Percentiles rank a stretch among this genome's conserved stretches.
Conservation (phyloP, 2,113 vertebrate species). For the Thinocorus orbignyianus region DNA sequence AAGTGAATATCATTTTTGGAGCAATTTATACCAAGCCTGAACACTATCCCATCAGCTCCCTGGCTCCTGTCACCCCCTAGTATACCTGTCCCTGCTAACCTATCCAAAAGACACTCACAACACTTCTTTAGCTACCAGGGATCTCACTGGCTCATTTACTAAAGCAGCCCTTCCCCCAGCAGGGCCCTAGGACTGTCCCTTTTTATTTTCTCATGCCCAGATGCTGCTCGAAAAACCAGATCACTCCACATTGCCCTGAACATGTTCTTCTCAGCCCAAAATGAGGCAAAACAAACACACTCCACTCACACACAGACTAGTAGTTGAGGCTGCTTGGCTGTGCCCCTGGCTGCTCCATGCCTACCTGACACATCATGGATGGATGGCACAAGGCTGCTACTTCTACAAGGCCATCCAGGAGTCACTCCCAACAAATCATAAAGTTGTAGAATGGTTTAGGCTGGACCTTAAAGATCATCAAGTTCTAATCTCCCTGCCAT, state of each 20-base stretch:
- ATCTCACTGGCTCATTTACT: not conserved
- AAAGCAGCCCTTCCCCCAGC: not conserved
- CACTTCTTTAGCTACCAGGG: rapidly evolving
- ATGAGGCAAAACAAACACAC: rapidly evolving
- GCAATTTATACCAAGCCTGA: not conserved
- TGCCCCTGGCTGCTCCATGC: not conserved
- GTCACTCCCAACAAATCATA: not conserved
- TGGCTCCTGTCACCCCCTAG: not conserved
- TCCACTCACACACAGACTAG: not conserved
- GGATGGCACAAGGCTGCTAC: not conserved
- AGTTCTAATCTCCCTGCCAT: not conserved
- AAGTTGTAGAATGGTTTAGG: not conserved
- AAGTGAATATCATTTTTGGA: not conserved
- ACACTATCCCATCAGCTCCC: not conserved
- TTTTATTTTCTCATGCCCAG: not conserved
- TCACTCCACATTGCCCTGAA: not conserved
- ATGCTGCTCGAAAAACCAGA: not conserved
- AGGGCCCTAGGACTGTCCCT: rapidly evolving
- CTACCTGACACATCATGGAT: not conserved
- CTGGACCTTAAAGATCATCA: not conserved
- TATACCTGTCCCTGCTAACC: not conserved
- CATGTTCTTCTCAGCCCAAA: not conserved
- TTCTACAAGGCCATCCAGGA: rapidly evolving
- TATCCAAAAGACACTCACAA: not conserved
- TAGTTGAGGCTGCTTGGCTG: rapidly evolving